phyloP scores from a whole-genome alignment of 2,113 vertebrate species.

The Syrrhaptes paradoxus region DNA sequence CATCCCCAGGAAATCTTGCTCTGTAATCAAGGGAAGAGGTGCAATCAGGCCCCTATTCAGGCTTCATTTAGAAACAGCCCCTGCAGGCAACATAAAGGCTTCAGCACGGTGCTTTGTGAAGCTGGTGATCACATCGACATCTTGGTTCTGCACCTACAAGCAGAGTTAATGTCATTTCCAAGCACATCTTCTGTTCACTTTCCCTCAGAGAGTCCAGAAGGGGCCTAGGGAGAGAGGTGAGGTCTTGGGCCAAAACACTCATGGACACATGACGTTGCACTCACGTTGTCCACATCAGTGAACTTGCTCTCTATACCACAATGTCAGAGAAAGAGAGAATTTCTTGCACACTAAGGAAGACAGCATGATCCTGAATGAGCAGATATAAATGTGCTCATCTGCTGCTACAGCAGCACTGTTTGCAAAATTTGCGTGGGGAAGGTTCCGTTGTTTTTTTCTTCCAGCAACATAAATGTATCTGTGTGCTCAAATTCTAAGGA shows the following conservation, averaged over 20 bases:
- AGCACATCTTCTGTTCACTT: not conserved
- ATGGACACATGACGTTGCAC: not conserved
- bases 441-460: not conserved
- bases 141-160: constrained; percentile 31
- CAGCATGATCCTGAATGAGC: not conserved
- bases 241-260: not conserved
- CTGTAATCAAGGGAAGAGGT: constrained; percentile 82
- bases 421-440: not conserved
- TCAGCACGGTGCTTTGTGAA: constrained; percentile 54
- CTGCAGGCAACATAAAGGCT: constrained; percentile 70
- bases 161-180: not conserved
- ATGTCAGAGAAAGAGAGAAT: not conserved
- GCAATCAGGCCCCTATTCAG: constrained; percentile 84
- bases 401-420: not conserved
- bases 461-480: not conserved
- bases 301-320: not conserved
- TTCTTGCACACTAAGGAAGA: not conserved
- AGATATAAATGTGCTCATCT: not conserved
- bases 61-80: constrained; percentile 77
- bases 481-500: not conserved
- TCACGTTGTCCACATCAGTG: not conserved
- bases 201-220: not conserved
- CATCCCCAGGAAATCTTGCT: constrained; percentile 82
- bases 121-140: not conserved
- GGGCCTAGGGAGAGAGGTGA: not conserved